Percentiles rank a stretch among this genome's conserved stretches.
Evolutionary conservation across 2,113 vertebrate genomes (phyloP).

Genomic region (Mastomys coucha): DNA sequence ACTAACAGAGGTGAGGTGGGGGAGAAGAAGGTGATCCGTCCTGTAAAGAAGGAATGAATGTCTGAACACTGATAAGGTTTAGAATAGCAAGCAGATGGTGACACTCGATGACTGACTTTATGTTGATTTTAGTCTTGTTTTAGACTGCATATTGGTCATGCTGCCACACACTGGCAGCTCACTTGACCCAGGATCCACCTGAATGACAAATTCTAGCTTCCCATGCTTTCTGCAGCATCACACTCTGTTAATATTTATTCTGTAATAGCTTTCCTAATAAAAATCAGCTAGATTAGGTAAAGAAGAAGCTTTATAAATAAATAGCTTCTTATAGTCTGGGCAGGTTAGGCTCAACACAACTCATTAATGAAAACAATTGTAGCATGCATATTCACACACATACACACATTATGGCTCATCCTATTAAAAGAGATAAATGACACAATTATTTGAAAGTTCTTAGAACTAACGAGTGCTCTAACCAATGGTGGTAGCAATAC

Average conservation of each 20-base stretch:
- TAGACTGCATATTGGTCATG: not conserved
- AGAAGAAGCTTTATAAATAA: not conserved
- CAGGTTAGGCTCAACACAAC: not conserved
- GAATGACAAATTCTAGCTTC: not conserved
- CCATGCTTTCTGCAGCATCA: not conserved
- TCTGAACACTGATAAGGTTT: not conserved
- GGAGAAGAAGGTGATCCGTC: too few species aligned
- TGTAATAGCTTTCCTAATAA: not conserved
- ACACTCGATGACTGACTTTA: not conserved
- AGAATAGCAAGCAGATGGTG: not conserved
- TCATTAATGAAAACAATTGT: not conserved
- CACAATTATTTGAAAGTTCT: not conserved
- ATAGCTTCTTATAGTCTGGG: not conserved
- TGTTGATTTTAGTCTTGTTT: not conserved
- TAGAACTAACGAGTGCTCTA: not conserved
- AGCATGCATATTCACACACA: not conserved
- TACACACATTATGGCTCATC: not conserved
- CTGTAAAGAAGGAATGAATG: not conserved
- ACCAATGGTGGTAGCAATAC: not conserved
- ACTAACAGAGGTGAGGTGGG: not conserved
- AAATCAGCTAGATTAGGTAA: not conserved
- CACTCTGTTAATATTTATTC: not conserved
- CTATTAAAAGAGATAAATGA: not conserved
- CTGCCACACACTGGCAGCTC: not conserved
- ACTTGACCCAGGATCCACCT: accelerated